A percentile compares a stretch with the other conserved stretches of the same genome.
These are phyloP conservation scores for Drosophila meridiana DNA, from an alignment of 2,888 invertebrate genomes.

Conservation along the genomic window DNA sequence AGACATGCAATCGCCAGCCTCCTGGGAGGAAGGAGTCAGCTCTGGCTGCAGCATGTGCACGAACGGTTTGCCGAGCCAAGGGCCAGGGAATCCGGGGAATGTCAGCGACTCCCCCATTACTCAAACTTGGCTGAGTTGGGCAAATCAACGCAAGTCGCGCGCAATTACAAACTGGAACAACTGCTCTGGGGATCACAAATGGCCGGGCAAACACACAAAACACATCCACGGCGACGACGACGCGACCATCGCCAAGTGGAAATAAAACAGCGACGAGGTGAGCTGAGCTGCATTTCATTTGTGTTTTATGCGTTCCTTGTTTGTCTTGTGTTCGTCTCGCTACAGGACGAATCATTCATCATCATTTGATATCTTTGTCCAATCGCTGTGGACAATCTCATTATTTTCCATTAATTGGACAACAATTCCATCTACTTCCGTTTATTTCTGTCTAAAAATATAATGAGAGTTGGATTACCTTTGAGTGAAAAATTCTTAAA, in stretches of 20 bases:
- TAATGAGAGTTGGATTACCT: neutral
- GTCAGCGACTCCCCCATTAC: constrained; percentile 48
- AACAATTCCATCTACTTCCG: neutral
- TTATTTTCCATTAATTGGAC: neutral
- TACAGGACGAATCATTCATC: neutral
- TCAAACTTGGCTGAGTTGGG: constrained; percentile 36
- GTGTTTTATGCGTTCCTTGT: constrained; percentile 71
- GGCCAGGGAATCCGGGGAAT: constrained; percentile 32
- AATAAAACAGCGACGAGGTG: neutral
- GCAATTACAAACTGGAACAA: constrained; percentile 63
- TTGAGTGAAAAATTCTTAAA: neutral
- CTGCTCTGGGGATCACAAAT: constrained; percentile 56
- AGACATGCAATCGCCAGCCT: constrained; percentile 59
- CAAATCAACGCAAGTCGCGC: constrained; percentile 55
- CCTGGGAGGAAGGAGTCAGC: neutral
- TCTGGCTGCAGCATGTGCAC: constrained; percentile 13
- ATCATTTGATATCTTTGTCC: neutral
- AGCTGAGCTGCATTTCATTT: constrained; percentile 62
- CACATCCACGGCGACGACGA: constrained; percentile 30
- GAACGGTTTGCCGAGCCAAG: constrained; percentile 14
- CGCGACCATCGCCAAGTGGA: neutral
- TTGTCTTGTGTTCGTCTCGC: constrained; percentile 17
- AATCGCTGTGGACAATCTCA: neutral
- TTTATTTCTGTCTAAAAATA: neutral
- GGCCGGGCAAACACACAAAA: constrained; percentile 44